Conservation (phyloP, 2,113 vertebrate species). For the Stomatorhinus ivindoensis region DNA sequence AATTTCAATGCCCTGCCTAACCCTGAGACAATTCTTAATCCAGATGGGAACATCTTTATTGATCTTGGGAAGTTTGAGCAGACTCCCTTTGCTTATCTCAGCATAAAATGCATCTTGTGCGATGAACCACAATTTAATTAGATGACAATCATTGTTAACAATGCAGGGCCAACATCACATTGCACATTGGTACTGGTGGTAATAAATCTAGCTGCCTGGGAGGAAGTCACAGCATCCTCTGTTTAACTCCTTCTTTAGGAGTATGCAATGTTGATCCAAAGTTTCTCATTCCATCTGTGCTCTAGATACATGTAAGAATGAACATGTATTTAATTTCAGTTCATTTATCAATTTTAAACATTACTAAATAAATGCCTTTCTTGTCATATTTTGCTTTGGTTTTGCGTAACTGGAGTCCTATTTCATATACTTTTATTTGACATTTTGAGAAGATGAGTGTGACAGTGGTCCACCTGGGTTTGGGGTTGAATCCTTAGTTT, state of each 20-base stretch:
- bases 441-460: neutral
- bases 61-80: constrained; percentile 76
- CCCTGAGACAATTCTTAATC: constrained; percentile 77
- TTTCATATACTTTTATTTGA: neutral
- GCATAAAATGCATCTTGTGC: constrained; percentile 85
- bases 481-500: neutral
- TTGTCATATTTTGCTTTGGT: neutral
- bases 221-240: constrained; percentile 50
- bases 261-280: neutral
- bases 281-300: neutral
- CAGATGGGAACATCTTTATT: constrained; percentile 90
- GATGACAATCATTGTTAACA: constrained; percentile 96
- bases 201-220: constrained; percentile 75
- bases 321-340: neutral
- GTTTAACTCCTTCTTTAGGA: constrained; percentile 31
- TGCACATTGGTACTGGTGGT: constrained; percentile 75
- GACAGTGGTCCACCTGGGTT: neutral
- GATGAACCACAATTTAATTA: constrained; percentile 95
- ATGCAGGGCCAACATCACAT: constrained; percentile 70
- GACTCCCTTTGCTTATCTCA: constrained; percentile 81
- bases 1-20: constrained; percentile 80
- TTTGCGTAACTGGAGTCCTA: neutral
- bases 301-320: neutral
- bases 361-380: neutral
- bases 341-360: neutral